Percentiles rank a stretch among this genome's conserved stretches.
Conservation (phyloP, 2,888 invertebrate genomes). For the Apamea crenata region DNA sequence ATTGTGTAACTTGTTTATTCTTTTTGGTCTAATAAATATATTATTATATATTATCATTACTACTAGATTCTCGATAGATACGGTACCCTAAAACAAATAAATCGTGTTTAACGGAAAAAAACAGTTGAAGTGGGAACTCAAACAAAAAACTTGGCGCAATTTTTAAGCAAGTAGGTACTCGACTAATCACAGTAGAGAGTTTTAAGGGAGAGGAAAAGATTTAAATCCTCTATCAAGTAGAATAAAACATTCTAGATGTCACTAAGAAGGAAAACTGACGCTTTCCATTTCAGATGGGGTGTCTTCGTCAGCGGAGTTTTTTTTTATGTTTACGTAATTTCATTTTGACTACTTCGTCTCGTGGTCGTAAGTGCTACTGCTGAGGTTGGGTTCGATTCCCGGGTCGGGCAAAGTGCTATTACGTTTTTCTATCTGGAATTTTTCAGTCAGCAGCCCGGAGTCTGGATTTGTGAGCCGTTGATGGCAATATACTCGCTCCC, state of each 20-base stretch:
- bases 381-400: background rate
- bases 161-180: conserved; percentile 9
- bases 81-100: background rate
- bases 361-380: background rate
- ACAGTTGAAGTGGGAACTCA: conserved; percentile 12
- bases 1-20: too few species aligned
- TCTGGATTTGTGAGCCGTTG: background rate
- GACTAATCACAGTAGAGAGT: conserved; percentile 3
- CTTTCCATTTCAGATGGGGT: conserved; percentile 24
- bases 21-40: too few species aligned
- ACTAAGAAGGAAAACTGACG: conserved; percentile 18
- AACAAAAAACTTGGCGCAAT: conserved; percentile 1
- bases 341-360: background rate
- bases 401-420: background rate
- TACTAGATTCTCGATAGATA: background rate
- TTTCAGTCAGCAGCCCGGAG: too few species aligned
- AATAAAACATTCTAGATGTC: conserved; percentile 42
- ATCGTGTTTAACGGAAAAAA: background rate
- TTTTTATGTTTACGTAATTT: too few species aligned
- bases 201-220: conserved; percentile 29
- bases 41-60: too few species aligned
- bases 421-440: too few species aligned
- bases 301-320: conserved; percentile 21
- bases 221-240: conserved; percentile 33
- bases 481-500: too few species aligned